Base-by-base conservation (phyloP, 30 jellyfish, hydroid and myxozoan species). In the Aurelia aurita region DNA sequence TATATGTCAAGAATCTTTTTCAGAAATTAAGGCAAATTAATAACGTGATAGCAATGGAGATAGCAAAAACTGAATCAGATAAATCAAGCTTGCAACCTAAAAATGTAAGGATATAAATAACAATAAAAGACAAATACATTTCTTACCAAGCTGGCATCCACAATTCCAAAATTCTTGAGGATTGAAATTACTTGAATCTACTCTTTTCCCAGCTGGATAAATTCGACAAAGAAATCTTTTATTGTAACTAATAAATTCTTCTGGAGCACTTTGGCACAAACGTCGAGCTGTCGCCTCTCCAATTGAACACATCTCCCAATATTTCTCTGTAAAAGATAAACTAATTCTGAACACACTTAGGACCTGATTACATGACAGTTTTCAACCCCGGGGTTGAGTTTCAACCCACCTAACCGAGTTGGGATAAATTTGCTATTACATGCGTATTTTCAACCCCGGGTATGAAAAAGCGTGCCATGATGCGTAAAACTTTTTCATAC, bases 131-230 rank as follows among this genome's bases (percentile, higher is more conserved):
- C 49, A n/a, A 32, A 12, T 5, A 20, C 67, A 9, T 19, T 55
- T 16, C 67, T 55, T 55, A 95, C 99, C 98, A 78, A 95, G 58
- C 59, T 95, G 99, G 59, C 97, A 95, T 4, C 99, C 99, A 60
- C 96, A 89, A 47, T 89, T 90, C 99, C 99, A 95, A 78, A 89
- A 95, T 61, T 95, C 99, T 45, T 90, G 98, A 14, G 99, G 99
- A 77, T 85, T 86, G 77, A 72, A 95, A 72, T 95, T 95, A 83
- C 99, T 95, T 23, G 97, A 89, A 77, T 95, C 99, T 45, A 95
- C 92, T 58, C 99, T 96, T 67, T 85, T 84, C 10, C 96, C 96
- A 32, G 97, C 96, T 4, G 99, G 99, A 43, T 86, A 87, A 16
- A 95, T 85, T 26, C 97, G 80, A 70, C 97, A 86, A 0, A 95